Conservation (phyloP, 1,140 invertebrate species). For the Diuraphis noxia region DNA sequence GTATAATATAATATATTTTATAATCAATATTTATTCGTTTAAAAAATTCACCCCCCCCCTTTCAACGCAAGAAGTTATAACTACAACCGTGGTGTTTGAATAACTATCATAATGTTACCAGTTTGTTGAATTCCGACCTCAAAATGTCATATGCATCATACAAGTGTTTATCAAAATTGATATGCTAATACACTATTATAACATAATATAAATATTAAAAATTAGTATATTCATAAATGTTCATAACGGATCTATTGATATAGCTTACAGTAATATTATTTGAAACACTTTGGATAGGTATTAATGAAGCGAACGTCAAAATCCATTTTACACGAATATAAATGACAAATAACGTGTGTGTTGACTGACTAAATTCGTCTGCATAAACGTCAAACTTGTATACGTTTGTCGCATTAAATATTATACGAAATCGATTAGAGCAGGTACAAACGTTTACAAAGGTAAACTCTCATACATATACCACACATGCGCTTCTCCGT, state of each 20-base stretch:
- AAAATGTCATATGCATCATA: background rate
- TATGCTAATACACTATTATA: background rate
- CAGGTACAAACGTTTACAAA: too few relatives aligned
- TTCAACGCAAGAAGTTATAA: background rate
- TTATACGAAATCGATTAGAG: background rate
- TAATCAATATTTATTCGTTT: background rate
- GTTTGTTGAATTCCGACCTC: background rate
- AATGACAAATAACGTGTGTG: background rate
- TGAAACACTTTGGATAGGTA: background rate
- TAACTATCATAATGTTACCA: background rate
- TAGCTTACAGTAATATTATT: background rate
- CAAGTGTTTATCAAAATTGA: background rate
- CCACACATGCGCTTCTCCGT: background rate
- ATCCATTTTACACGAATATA: background rate
- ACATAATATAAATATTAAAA: background rate
- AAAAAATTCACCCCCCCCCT: background rate
- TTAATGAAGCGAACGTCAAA: background rate
- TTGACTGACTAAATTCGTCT: too few relatives aligned
- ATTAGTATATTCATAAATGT: background rate
- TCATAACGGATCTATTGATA: background rate
- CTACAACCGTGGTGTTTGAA: too few relatives aligned
- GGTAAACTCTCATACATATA: background rate
- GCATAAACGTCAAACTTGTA: too few relatives aligned
- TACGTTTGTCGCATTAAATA: background rate
- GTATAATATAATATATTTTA: background rate